Evolutionary conservation across 2,113 vertebrate species (phyloP).

Genomic region (Lamprotornis superbus): DNA sequence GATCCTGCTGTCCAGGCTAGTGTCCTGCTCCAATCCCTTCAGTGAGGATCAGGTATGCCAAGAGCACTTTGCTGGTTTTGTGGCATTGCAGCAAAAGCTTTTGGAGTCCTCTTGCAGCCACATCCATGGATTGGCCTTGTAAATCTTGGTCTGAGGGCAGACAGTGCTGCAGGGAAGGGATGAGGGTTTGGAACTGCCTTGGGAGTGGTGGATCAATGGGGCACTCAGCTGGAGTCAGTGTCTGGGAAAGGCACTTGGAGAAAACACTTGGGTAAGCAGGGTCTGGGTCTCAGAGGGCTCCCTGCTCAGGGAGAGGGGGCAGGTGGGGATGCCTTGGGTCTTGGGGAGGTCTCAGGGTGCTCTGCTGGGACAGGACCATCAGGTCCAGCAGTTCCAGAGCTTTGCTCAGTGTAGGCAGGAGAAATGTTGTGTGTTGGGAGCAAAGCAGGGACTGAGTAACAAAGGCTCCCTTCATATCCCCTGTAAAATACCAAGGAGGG

Average conservation of each 20-base stretch:
- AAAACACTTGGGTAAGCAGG: not conserved
- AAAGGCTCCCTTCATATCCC: not conserved
- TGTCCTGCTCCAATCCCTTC: not conserved
- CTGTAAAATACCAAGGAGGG: not conserved
- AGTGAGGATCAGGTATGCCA: not conserved
- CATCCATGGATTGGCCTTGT: not conserved
- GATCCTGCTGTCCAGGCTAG: not conserved
- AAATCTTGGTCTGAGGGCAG: slow-evolving; percentile 20
- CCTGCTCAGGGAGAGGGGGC: not conserved
- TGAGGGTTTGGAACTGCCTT: not conserved
- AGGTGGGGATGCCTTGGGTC: not conserved
- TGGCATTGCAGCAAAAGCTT: not conserved
- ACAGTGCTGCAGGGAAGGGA: not conserved
- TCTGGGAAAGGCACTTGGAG: not conserved
- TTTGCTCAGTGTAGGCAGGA: not conserved
- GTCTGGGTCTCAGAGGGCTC: not conserved
- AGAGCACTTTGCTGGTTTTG: not conserved
- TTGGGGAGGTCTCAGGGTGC: not conserved
- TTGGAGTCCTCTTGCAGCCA: not conserved
- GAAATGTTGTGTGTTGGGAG: not conserved
- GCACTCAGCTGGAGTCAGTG: not conserved
- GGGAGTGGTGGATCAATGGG: not conserved
- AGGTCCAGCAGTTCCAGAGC: not conserved
- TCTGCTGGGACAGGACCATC: not conserved
- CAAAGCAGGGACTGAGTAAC: not conserved